Evolutionary conservation across 2,888 invertebrate species (phyloP).

Genomic region (Sinohyriopsis cumingii): DNA sequence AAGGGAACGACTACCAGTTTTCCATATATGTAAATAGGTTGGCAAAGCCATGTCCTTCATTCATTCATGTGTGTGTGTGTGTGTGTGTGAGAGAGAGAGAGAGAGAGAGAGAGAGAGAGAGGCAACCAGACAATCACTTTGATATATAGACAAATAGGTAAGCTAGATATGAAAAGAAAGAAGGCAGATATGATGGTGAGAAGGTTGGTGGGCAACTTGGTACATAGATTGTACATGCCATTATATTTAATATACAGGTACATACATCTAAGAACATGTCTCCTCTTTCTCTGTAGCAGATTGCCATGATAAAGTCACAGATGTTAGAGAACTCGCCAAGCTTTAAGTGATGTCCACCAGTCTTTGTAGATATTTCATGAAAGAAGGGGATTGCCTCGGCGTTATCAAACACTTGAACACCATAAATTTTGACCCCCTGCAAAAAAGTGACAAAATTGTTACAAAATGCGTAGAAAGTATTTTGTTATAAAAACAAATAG

Average conservation of each 20-base stretch:
- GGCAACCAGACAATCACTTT: not conserved
- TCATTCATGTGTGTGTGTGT: not conserved
- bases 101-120: slow-evolving; percentile 18
- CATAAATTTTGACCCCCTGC: slow-evolving; percentile 60
- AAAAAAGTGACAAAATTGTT: slow-evolving; percentile 2
- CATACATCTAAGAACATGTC: slow-evolving; percentile 55
- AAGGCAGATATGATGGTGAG: not conserved
- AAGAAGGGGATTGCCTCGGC: slow-evolving; percentile 49
- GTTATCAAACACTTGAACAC: slow-evolving; percentile 53
- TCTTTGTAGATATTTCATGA: slow-evolving; percentile 45
- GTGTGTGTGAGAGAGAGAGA: slow-evolving; percentile 24
- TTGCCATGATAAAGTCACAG: slow-evolving; percentile 66
- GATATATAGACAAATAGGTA: not conserved
- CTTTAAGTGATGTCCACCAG: slow-evolving; percentile 58
- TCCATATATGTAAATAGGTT: no score
- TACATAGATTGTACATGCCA: no score
- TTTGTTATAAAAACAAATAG: not conserved
- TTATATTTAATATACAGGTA: not conserved
- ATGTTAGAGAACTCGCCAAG: slow-evolving; percentile 59
- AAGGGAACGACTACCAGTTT: no score
- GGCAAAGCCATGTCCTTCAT: no score
- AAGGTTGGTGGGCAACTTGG: no score
- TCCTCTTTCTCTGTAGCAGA: slow-evolving; percentile 64
- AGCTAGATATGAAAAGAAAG: not conserved
- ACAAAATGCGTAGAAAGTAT: not conserved